Percentiles rank a stretch among this genome's conserved stretches.
phyloP scores from a whole-genome alignment of 2,797 vertebrate genomes.

The Xenentodon cancila region DNA sequence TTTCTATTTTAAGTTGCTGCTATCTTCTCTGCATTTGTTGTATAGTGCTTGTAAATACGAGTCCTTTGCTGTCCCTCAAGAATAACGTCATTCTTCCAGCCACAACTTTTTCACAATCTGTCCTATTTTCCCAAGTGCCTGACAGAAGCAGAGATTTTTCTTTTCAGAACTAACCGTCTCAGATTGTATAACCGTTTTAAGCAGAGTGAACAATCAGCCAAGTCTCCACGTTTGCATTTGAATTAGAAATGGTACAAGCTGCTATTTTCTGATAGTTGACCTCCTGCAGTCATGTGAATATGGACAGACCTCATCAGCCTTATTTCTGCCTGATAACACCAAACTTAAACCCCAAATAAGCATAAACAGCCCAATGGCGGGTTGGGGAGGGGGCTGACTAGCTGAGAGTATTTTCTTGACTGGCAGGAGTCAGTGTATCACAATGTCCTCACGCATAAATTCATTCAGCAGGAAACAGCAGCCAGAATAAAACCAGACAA shows the following conservation, averaged over 20 bases:
- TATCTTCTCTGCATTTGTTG: no score
- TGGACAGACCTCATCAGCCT: no score
- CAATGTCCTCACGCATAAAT: not conserved
- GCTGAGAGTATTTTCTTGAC: no score
- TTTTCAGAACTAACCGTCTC: not conserved
- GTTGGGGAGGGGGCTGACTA: no score
- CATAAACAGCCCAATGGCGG: no score
- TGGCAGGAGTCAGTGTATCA: not conserved
- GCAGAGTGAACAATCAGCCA: not conserved
- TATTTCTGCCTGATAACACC: no score
- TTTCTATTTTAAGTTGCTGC: no score
- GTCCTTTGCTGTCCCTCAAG: no score
- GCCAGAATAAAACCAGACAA: slow-evolving; percentile 21
- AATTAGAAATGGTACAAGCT: not conserved
- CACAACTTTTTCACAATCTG: not conserved
- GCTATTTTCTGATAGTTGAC: no score
- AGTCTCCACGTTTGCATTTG: not conserved
- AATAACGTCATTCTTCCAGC: not conserved
- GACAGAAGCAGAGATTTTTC: not conserved
- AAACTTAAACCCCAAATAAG: no score
- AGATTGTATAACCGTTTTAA: not conserved
- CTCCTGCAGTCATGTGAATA: no score
- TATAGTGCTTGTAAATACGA: no score
- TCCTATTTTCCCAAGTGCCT: not conserved
- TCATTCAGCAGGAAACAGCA: slow-evolving; percentile 3